Base-by-base conservation (phyloP, 2,888 invertebrate genomes). In the Baccha elongata region DNA sequence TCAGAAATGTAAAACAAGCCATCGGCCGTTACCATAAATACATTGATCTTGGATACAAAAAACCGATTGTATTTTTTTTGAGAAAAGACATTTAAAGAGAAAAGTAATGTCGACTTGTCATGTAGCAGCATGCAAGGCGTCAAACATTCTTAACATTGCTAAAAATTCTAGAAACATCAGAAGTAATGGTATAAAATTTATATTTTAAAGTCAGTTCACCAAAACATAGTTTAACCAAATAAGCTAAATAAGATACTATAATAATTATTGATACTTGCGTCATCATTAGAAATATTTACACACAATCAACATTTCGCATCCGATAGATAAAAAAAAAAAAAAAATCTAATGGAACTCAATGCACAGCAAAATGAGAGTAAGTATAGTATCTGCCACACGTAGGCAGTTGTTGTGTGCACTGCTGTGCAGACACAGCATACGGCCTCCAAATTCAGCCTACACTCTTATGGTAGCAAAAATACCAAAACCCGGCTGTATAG, bases 391-490 rank as follows among this genome's bases (percentile, higher is more conserved):
- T 21, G 35, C 17, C 23, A 23, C 35, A 67, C 37, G 81, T 75
- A 74, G 75, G 81, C 52, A 58, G 42, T 4, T 13, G 10, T 29
- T 17, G 19, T 40, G 29, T 64, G 19, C 17, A 37, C 5, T 3
- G 19, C 11, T 19, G 10, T 13, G 15, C 13, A 21, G 19, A 1
- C 50, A 37, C 40, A n/a, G n/a, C 37, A 48, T 3, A 62, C 71
- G 81, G 76, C 81, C 81, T 76, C 81, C 81, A 72, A 81, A 76
- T 48, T 53, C 76, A 23, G 60, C 81, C 76, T 76, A 81, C 76
- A 76, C 71, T 23, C 23, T 35, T 53, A 62, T 71, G 64, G 58
- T 44, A n/a, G 50, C 35, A 19, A n/a, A 40, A 50, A 74, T 32
- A 50, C 64, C 64, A 58, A 50, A 53, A 44, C 50, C 58, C 58